These are phyloP conservation scores for Allobates femoralis DNA, from an alignment of 2,797 vertebrate species.

Conservation along the genomic window DNA sequence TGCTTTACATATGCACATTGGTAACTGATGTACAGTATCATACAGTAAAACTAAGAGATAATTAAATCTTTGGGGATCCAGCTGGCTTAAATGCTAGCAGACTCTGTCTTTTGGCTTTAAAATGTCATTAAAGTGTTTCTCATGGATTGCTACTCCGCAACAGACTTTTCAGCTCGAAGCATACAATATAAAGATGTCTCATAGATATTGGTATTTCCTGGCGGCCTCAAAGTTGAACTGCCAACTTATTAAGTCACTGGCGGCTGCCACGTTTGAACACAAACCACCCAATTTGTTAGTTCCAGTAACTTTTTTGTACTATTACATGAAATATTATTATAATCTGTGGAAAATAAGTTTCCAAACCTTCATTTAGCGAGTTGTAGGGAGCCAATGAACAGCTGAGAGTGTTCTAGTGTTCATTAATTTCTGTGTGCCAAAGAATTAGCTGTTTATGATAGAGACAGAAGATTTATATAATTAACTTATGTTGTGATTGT, in stretches of 20 bases:
- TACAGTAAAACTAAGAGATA: slow-evolving; percentile 32
- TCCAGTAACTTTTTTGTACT: slow-evolving; percentile 21
- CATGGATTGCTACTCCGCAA: background rate
- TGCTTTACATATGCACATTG: slow-evolving; percentile 7
- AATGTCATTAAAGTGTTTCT: slow-evolving; percentile 50
- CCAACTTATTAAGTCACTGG: slow-evolving; percentile 35
- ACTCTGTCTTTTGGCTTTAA: slow-evolving; percentile 33
- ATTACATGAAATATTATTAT: slow-evolving; percentile 27
- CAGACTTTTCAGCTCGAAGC: slow-evolving; percentile 25
- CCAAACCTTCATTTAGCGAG: background rate
- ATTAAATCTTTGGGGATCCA: slow-evolving; percentile 50
- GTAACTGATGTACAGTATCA: background rate
- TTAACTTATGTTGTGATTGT: background rate
- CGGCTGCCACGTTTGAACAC: slow-evolving; percentile 22
- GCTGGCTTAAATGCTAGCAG: slow-evolving; percentile 30
- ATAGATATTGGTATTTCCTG: slow-evolving; percentile 49
- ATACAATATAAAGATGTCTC: slow-evolving; percentile 47
- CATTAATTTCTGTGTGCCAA: background rate
- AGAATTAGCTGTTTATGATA: background rate
- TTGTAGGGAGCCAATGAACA: background rate
- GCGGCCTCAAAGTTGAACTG: slow-evolving; percentile 17
- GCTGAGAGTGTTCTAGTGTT: background rate
- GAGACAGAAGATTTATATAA: background rate
- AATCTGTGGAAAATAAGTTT: slow-evolving; percentile 19
- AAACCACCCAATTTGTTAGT: slow-evolving; percentile 37